Percentiles rank a stretch among this genome's conserved stretches.
Conservation (phyloP, 2,888 invertebrate species). For the Lasioglossum lativentre region DNA sequence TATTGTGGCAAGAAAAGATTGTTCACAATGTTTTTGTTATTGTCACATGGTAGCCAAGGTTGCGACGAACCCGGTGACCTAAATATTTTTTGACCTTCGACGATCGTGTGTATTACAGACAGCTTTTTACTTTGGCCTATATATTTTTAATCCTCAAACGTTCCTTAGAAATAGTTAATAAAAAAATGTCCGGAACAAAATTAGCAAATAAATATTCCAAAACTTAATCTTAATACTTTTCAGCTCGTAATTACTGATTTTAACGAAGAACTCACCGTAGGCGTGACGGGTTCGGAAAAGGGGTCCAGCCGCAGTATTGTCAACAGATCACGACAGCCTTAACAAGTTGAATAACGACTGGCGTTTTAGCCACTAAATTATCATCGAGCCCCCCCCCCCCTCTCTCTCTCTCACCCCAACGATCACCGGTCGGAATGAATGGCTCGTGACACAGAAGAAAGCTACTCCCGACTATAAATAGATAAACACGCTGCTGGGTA, state of each 20-base stretch:
- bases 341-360: slow-evolving; percentile 61
- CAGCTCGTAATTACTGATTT: neutral
- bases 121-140: too few species aligned
- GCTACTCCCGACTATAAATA: slow-evolving; percentile 65
- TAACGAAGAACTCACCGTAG: neutral
- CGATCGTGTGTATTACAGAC: too few species aligned
- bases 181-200: too few species aligned
- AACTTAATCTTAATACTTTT: too few species aligned
- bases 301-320: slow-evolving; percentile 48
- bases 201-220: neutral
- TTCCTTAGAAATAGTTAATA: too few species aligned
- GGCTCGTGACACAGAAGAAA: slow-evolving; percentile 65
- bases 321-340: slow-evolving; percentile 50
- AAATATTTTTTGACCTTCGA: too few species aligned
- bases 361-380: slow-evolving; percentile 65
- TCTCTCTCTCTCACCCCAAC: slow-evolving; percentile 7
- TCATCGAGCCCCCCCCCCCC: slow-evolving; percentile 51
- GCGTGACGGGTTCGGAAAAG: slow-evolving; percentile 17
- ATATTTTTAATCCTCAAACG: too few species aligned
- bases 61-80: neutral
- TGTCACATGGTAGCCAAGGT: neutral
- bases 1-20: neutral
- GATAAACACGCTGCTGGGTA: slow-evolving; percentile 51
- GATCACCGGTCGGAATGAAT: slow-evolving; percentile 38
- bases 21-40: neutral